A percentile compares a stretch with the other conserved stretches of the same genome.
phyloP scores from a whole-genome alignment of 2,888 invertebrate genomes.

The Chromoteleia sp. region DNA sequence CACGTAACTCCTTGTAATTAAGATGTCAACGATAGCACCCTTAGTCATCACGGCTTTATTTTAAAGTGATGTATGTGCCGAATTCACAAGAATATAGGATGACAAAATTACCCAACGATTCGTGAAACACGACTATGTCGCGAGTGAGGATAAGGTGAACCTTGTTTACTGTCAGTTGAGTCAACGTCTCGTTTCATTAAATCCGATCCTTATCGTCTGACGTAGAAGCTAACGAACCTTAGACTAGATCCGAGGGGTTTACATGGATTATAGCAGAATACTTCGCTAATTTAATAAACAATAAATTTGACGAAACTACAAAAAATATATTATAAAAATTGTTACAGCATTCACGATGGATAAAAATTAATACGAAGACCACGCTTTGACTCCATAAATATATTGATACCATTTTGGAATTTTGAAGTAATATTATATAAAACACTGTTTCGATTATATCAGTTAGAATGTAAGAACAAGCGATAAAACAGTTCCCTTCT shows the following conservation, averaged over 20 bases:
- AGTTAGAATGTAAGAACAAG: no score
- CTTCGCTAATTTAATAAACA: constrained; percentile 72
- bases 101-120: constrained; percentile 70
- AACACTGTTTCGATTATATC: no score
- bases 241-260: constrained; percentile 65
- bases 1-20: constrained; percentile 38
- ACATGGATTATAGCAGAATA: constrained; percentile 65
- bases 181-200: constrained; percentile 71
- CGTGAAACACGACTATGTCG: constrained; percentile 70
- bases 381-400: no score
- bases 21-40: constrained; percentile 33
- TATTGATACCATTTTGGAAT: no score
- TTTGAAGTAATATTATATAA: no score
- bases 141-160: constrained; percentile 69
- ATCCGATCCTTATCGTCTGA: constrained; percentile 71
- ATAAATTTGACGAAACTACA: constrained; percentile 72
- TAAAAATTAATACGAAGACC: constrained; percentile 13
- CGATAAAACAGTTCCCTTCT: no score
- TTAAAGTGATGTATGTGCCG: constrained; percentile 52
- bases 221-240: constrained; percentile 70
- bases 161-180: constrained; percentile 71
- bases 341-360: neutral
- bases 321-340: constrained; percentile 43
- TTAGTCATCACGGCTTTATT: constrained; percentile 40
- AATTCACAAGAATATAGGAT: constrained; percentile 68